These are phyloP conservation scores for Pycnonotus jocosus DNA, from an alignment of 2,113 vertebrate genomes.

Conservation along the genomic window DNA sequence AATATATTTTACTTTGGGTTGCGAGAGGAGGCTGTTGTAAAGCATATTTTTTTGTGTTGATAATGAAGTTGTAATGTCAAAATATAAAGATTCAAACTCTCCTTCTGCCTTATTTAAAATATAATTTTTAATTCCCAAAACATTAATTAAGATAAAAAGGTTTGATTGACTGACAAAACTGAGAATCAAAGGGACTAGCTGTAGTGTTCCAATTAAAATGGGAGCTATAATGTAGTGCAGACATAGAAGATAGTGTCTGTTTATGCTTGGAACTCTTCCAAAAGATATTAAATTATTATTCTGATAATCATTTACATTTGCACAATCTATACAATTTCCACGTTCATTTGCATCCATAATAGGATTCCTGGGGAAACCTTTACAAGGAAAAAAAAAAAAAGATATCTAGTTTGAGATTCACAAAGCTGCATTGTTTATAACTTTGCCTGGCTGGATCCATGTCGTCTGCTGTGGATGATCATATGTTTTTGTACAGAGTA, in stretches of 20 bases:
- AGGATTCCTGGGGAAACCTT: neutral
- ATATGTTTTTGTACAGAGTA: neutral
- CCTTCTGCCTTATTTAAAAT: neutral
- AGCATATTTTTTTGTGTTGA: neutral
- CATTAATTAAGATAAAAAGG: neutral
- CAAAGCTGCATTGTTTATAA: neutral
- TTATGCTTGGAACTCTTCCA: neutral
- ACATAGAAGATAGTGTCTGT: neutral
- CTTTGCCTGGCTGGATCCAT: neutral
- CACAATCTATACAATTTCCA: neutral
- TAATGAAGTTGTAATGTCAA: neutral
- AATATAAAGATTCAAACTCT: neutral
- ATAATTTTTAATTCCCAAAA: neutral
- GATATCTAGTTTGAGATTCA: neutral
- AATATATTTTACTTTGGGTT: neutral
- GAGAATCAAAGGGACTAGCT: neutral
- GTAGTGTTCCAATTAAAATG: neutral
- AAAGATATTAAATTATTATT: neutral
- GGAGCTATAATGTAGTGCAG: neutral
- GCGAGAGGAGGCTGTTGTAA: neutral
- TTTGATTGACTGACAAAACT: neutral
- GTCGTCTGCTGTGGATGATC: neutral
- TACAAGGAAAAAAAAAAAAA: neutral
- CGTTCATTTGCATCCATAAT: neutral
- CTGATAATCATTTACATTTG: neutral